These are phyloP conservation scores for Pardalotus punctatus DNA, from an alignment of 2,113 vertebrate species.

Conservation along the genomic window DNA sequence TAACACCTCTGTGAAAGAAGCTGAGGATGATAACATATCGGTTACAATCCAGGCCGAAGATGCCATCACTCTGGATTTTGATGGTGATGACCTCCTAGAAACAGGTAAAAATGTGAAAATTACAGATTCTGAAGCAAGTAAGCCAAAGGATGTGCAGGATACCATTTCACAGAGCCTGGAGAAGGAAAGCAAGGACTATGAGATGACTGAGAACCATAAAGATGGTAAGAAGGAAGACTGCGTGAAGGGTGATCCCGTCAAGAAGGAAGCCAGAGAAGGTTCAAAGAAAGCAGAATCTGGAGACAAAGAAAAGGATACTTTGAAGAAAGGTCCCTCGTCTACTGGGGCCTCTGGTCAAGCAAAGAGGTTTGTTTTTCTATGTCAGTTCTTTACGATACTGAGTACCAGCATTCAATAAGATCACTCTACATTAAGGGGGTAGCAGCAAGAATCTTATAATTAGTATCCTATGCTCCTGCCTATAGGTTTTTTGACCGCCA, in stretches of 20 bases:
- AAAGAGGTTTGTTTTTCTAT: constrained; percentile 99
- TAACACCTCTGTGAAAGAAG: constrained; percentile 90
- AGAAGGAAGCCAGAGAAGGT: constrained; percentile 95
- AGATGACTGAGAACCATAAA: constrained; percentile 89
- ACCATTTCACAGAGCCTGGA: constrained; percentile 86
- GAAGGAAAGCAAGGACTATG: constrained; percentile 88
- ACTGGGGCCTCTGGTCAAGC: constrained; percentile 99
- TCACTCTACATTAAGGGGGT: constrained; percentile 96
- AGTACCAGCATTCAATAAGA: constrained; percentile 98
- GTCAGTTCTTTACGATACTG: constrained; percentile 99
- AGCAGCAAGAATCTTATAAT: constrained; percentile 95
- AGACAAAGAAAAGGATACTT: constrained; percentile 99
- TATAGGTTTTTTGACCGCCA: constrained; percentile 86
- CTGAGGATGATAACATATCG: constrained; percentile 98
- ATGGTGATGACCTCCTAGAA: constrained; percentile 99
- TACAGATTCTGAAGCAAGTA: constrained; percentile 98
- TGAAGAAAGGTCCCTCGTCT: constrained; percentile 99
- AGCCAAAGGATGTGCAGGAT: constrained; percentile 89
- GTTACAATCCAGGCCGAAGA: constrained; percentile 99
- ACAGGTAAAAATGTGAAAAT: constrained; percentile 99
- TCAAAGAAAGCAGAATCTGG: constrained; percentile 96
- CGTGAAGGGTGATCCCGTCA: constrained; percentile 86
- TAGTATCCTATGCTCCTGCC: constrained; percentile 91
- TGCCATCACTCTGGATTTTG: constrained; percentile 99
- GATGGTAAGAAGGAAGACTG: constrained; percentile 97